phyloP scores from a whole-genome alignment of 2,888 invertebrate species.

The Eremobia ochroleuca region DNA sequence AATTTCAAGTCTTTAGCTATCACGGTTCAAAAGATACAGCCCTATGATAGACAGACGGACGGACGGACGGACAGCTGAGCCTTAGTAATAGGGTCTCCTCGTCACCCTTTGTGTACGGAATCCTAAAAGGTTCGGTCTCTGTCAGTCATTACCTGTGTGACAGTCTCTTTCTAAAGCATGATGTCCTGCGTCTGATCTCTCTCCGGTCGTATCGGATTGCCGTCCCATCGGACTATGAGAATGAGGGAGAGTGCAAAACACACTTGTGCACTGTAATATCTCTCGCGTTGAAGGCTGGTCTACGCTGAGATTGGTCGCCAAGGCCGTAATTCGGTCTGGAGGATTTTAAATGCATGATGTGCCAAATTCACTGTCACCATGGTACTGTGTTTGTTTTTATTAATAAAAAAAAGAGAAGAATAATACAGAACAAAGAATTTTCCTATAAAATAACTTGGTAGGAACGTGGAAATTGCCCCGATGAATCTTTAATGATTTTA shows the following conservation, averaged over 20 bases:
- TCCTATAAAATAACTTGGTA: neutral
- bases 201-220: neutral
- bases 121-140: neutral
- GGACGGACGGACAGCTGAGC: neutral
- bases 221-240: neutral
- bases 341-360: neutral
- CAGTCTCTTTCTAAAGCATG: too few relatives aligned
- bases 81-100: neutral
- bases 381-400: neutral
- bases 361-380: neutral
- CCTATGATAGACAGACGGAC: neutral
- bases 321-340: neutral
- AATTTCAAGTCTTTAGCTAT: neutral
- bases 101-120: neutral
- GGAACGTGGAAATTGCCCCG: slow-evolving; percentile 14
- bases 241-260: too few relatives aligned
- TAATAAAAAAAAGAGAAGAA: too few relatives aligned
- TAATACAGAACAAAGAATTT: slow-evolving; percentile 8
- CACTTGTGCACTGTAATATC: too few relatives aligned
- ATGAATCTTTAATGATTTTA: slow-evolving; percentile 28
- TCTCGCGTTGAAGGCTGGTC: too few relatives aligned
- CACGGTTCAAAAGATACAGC: neutral
- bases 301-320: too few relatives aligned
- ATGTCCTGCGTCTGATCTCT: too few relatives aligned
- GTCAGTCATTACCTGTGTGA: too few relatives aligned